Evolutionary conservation across 2,113 vertebrate genomes (phyloP), one percentile per base, ranked within the genome.

Genomic region (Scomber scombrus): DNA sequence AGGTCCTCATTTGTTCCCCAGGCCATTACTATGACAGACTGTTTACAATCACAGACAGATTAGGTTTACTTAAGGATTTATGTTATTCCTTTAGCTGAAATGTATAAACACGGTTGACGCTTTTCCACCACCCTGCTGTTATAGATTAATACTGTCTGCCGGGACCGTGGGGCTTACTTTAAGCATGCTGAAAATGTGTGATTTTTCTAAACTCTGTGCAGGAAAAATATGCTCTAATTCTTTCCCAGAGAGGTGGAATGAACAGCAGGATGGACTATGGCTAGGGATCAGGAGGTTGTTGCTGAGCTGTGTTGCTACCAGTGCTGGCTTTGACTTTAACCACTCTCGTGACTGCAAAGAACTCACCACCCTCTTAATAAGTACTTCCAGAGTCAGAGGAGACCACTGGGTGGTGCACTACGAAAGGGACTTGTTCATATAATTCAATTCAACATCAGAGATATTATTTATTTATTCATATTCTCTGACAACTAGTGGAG

Each of bases 1-100:
- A 90, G 92, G 88, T 93, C 89, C 84, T 94, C 91, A 91, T 95
- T 95, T 94, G 86, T 94, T 91, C 83, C 80, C 15, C 50, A 60
- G 90, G 88, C 93, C 93, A 94, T 95, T 95, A 93, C 85, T 81
- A 81, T 87, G 92, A 94, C 94, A 93, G 87, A 81, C 72, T 95
- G 95, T 94, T 94, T 95, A 94, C 91, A 86, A 89, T 91, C 71
- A 84, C 52, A 40, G 87, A 91, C 89, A 93, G 92, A 93, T 89
- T 89, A 86, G 85, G 85, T 92, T 94, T 93, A 92, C 91, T 92
- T 88, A 89, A 78, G 85, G 91, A 91, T 91, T 88, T 74, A 86
- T 93, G 92, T 91, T 92, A 92, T 91, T 90, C 79, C 75, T 91
- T 85, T 75, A 83, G 77, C 81, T 78, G 43, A 85, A 85, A 89